A percentile compares a stretch with the other conserved stretches of the same genome.
These are phyloP conservation scores for Trichonephila clavata DNA, from an alignment of 1,140 invertebrate genomes.

Conservation along the genomic window DNA sequence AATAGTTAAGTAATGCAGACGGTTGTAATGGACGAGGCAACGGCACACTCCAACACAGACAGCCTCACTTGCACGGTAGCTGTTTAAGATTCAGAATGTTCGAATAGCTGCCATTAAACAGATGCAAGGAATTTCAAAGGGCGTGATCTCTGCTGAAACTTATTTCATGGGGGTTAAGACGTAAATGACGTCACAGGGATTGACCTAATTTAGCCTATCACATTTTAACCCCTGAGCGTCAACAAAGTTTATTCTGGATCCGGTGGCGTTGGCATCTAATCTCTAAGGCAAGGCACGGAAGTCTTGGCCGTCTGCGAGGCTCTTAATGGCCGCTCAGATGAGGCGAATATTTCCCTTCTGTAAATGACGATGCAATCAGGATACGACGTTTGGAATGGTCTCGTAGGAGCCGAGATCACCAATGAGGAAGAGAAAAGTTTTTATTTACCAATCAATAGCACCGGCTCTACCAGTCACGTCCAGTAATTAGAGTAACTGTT, in stretches of 20 bases:
- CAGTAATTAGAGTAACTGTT: constrained; percentile 68
- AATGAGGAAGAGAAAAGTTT: constrained; percentile 51
- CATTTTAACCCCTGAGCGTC: constrained; percentile 26
- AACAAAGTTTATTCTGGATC: constrained; percentile 61
- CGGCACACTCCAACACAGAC: neutral
- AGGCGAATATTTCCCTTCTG: constrained; percentile 57
- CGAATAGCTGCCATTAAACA: constrained; percentile 8
- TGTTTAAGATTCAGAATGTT: constrained; percentile 26
- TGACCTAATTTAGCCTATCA: constrained; percentile 66
- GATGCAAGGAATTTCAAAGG: constrained; percentile 35
- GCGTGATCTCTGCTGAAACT: constrained; percentile 10
- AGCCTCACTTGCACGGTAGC: neutral
- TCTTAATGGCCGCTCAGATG: constrained; percentile 23
- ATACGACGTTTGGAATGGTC: constrained; percentile 62
- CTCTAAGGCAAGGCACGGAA: constrained; percentile 58
- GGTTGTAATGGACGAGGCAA: neutral
- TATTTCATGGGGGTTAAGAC: constrained; percentile 37
- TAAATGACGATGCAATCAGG: constrained; percentile 73
- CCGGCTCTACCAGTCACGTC: neutral
- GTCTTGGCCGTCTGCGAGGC: constrained; percentile 29
- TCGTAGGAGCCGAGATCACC: constrained; percentile 25
- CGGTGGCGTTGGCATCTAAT: constrained; percentile 21
- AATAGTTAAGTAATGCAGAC: constrained; percentile 8
- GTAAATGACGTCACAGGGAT: constrained; percentile 51
- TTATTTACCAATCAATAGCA: constrained; percentile 63